Conservation (phyloP, 2,888 invertebrate species). For the Amphipoea lucens region DNA sequence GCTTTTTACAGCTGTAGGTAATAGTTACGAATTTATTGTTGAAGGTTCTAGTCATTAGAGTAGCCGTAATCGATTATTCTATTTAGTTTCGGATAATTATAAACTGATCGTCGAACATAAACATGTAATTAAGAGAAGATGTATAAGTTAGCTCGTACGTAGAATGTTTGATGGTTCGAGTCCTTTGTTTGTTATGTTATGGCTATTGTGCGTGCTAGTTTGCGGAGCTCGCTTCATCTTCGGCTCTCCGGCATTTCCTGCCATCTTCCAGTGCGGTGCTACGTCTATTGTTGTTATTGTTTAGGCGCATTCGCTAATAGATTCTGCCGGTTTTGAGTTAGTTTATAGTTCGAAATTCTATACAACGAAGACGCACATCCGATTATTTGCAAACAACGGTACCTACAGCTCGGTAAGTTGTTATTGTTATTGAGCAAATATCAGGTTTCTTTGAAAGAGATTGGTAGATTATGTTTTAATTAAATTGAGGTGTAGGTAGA, state of each 20-base stretch:
- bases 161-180: conserved; percentile 66
- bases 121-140: conserved; percentile 62
- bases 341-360: conserved; percentile 69
- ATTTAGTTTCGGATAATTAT: conserved; percentile 59
- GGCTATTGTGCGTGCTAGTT: conserved; percentile 82
- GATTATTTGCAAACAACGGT: conserved; percentile 48
- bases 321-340: conserved; percentile 51
- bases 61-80: conserved; percentile 55
- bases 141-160: conserved; percentile 69
- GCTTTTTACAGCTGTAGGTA: conserved; percentile 64
- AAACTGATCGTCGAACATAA: conserved; percentile 49
- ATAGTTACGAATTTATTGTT: conserved; percentile 64
- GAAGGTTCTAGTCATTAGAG: conserved; percentile 55
- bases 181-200: conserved; percentile 78
- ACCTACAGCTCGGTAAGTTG: conserved; percentile 10
- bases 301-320: conserved; percentile 61
- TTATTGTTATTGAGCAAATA: conserved; percentile 1
- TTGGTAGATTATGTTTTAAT: not conserved
- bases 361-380: conserved; percentile 49
- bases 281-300: conserved; percentile 83
- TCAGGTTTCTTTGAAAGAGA: conserved; percentile 4
- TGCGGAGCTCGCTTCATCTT: conserved; percentile 75
- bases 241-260: conserved; percentile 86
- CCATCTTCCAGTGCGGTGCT: conserved; percentile 66
- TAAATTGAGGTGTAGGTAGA: not conserved